Evolutionary conservation across 1,140 invertebrate genomes (phyloP).

Genomic region (Drosophila elegans): DNA sequence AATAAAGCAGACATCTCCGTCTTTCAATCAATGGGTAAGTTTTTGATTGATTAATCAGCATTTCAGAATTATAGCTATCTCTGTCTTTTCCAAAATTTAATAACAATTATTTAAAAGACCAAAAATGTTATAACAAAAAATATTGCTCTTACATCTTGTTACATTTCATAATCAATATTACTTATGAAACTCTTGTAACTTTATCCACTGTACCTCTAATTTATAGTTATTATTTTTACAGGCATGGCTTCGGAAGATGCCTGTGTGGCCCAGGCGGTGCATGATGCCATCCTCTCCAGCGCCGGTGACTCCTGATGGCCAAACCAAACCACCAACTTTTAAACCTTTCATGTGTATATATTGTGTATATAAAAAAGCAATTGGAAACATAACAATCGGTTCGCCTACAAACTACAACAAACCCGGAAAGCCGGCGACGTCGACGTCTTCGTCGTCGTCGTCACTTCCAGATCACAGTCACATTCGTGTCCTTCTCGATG

Average conservation of each 20-base stretch:
- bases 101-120: too few relatives aligned
- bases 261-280: conserved; percentile 69
- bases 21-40: conserved; percentile 72
- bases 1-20: conserved; percentile 30
- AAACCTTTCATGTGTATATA: conserved; percentile 10
- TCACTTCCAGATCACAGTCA: conserved; percentile 94
- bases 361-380: conserved; percentile 34
- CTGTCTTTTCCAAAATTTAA: conserved; percentile 1
- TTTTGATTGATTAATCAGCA: not conserved
- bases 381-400: conserved; percentile 47
- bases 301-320: not conserved
- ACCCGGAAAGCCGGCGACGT: not conserved
- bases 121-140: too few relatives aligned
- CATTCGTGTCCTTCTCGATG: conserved; percentile 93
- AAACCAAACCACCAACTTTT: not conserved
- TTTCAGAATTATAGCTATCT: conserved; percentile 1
- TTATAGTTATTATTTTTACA: conserved; percentile 5
- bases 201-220: too few relatives aligned
- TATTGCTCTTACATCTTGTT: too few relatives aligned
- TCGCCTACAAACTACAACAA: conserved; percentile 34
- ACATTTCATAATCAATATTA: too few relatives aligned
- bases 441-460: conserved; percentile 40
- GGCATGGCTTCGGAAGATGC: conserved; percentile 76
- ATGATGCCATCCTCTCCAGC: conserved; percentile 24
- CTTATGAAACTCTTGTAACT: too few relatives aligned